phyloP scores from a whole-genome alignment of 2,888 invertebrate genomes.

The Rhaphigaster nebulosa region DNA sequence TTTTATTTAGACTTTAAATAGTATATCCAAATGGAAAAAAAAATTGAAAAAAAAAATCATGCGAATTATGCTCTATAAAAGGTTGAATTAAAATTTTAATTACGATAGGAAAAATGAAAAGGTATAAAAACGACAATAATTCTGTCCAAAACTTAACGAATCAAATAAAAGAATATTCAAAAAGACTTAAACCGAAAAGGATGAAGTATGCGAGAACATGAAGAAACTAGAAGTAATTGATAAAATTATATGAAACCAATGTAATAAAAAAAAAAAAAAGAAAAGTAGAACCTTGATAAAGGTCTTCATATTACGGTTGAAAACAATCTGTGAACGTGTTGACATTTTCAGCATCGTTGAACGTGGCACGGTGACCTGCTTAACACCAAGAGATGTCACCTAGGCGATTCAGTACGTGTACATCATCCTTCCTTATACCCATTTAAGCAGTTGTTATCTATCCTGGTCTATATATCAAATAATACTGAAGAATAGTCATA shows the following conservation, averaged over 20 bases:
- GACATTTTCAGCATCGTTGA: background rate
- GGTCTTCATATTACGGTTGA: background rate
- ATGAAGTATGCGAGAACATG: no score
- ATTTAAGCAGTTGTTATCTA: no score
- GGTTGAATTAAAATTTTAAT: no score
- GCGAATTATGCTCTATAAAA: no score
- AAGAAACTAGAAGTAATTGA: background rate
- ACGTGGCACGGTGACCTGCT: background rate
- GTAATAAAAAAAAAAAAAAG: background rate
- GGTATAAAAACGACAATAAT: background rate
- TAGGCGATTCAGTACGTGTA: background rate
- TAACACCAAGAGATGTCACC: background rate
- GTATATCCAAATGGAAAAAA: no score
- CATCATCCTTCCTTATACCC: background rate
- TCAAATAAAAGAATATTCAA: no score
- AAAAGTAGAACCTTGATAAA: background rate
- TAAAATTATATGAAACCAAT: background rate
- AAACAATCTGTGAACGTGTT: slow-evolving; percentile 26
- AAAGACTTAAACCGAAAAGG: no score
- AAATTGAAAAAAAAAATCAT: no score
- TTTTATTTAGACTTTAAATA: no score
- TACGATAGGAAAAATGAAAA: no score
- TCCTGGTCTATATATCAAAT: no score
- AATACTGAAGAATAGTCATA: no score
- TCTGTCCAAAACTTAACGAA: background rate